These are phyloP conservation scores for Dipodomys spectabilis DNA, from an alignment of 2,113 vertebrate species.

Conservation along the genomic window DNA sequence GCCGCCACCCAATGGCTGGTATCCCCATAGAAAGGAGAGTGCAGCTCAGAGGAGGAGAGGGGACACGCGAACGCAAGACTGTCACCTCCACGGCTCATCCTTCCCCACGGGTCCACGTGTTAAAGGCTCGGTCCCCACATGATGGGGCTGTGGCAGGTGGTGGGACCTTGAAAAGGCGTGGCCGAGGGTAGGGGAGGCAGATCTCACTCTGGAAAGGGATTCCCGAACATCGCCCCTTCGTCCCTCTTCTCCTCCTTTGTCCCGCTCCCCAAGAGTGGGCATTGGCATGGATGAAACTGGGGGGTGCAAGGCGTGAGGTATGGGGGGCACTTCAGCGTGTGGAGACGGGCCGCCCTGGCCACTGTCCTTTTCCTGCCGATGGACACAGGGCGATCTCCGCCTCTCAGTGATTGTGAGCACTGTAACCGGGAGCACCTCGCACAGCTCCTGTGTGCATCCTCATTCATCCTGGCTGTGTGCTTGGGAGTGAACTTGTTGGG, in stretches of 20 bases:
- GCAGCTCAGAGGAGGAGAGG: not conserved
- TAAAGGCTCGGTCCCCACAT: not conserved
- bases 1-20: not conserved
- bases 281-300: too few relatives aligned
- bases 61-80: fast-evolving
- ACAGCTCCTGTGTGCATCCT: fast-evolving
- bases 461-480: not conserved
- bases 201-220: not conserved
- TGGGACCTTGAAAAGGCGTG: not conserved
- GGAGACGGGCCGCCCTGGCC: too few relatives aligned
- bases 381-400: not conserved
- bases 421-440: not conserved
- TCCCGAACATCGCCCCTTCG: not conserved
- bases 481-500: fast-evolving
- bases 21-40: not conserved
- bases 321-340: too few relatives aligned
- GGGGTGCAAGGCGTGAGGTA: too few relatives aligned
- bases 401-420: fast-evolving
- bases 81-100: too few relatives aligned
- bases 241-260: not conserved
- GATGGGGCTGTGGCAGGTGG: not conserved
- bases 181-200: not conserved
- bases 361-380: too few relatives aligned
- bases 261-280: not conserved
- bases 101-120: not conserved